Evolutionary conservation across 1,140 invertebrate species (phyloP).

Genomic region (Agraylea sexmaculata): DNA sequence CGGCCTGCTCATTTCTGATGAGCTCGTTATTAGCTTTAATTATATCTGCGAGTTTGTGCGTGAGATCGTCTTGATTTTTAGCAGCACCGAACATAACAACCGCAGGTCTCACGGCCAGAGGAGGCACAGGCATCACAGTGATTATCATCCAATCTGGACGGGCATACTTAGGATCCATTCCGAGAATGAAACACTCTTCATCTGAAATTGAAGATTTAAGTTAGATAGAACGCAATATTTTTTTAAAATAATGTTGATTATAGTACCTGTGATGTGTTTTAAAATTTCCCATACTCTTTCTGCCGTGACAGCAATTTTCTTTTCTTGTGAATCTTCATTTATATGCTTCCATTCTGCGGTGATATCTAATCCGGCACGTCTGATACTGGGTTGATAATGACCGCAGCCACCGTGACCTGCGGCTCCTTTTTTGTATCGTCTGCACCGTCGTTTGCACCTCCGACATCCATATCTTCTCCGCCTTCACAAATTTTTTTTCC

Average conservation of each 20-base stretch:
- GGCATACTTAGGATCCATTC: slow-evolving; percentile 92
- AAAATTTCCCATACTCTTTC: slow-evolving; percentile 95
- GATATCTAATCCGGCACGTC: slow-evolving; percentile 80
- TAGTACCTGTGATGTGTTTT: slow-evolving; percentile 73
- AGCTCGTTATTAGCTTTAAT: slow-evolving; percentile 98
- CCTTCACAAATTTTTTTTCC: slow-evolving; percentile 97
- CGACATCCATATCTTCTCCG: slow-evolving; percentile 92
- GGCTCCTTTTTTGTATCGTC: slow-evolving; percentile 50
- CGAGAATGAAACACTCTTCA: slow-evolving; percentile 91
- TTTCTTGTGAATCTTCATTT: slow-evolving; percentile 96
- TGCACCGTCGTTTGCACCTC: slow-evolving; percentile 48
- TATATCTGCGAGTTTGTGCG: slow-evolving; percentile 97
- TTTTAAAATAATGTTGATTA: slow-evolving; percentile 3
- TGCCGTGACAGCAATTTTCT: slow-evolving; percentile 84
- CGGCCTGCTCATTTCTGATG: slow-evolving; percentile 86
- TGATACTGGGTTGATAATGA: slow-evolving; percentile 89
- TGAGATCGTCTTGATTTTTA: slow-evolving; percentile 97
- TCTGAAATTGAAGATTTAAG: slow-evolving; percentile 43
- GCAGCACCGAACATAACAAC: slow-evolving; percentile 99
- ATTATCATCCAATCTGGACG: slow-evolving; percentile 99
- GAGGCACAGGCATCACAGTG: slow-evolving; percentile 94
- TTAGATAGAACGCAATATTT: too few relatives aligned
- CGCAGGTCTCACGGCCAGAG: slow-evolving; percentile 84
- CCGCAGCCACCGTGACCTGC: slow-evolving; percentile 90
- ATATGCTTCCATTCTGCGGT: slow-evolving; percentile 96